Base-by-base conservation (phyloP, 2,797 vertebrate species). In the Perdix hodgsoniae region DNA sequence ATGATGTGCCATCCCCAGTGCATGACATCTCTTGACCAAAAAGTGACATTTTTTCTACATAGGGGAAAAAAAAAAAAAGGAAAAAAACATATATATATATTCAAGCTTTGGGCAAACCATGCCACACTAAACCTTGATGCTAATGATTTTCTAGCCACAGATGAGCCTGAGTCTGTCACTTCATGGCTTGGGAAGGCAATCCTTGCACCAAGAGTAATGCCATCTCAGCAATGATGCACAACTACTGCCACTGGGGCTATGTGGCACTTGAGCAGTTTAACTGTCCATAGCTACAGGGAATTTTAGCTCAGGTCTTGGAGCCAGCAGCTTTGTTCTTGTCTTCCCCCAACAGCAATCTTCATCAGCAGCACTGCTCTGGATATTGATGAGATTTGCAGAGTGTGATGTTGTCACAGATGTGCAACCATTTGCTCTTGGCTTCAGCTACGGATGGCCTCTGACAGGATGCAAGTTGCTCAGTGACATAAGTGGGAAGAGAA, bases 201-300 rank as follows among this genome's bases (percentile, higher is more conserved):
- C 6, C 66, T 64, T 50, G 10, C 35, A n/a, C 5, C 0, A 0
- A 22, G n/a, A 67, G 37, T 31, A 21, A 31, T 2, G 8, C 67
- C 42, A 57, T 49, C 56, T 39, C 45, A 1, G 39, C 2, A 8
- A 17, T 18, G 17, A 71, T 17, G 27, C 17, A 14, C 17, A 40
- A 31, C 10, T 5, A 2, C 26, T 35, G 66, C 60, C n/a, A 39
- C 21, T 47, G 9, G 40, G 52, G 27, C 21, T 17, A 14, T 10
- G 2, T 5, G 49, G 65, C 33, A 35, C 56, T 70, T 61, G 8
- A 52, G 44, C 29, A 39, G 39, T 44, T 29, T 18, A 81, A 57
- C 24, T 45, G 13, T 54, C 44, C 21, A 10, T 23, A 49, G 50
- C 29, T 63, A 61, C 42, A 44, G 52, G 56, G 50, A 13, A 31